A percentile compares a stretch with the other conserved stretches of the same genome.
These are phyloP conservation scores for Yponomeuta plumbellus DNA, from an alignment of 2,888 invertebrate genomes.

Conservation along the genomic window DNA sequence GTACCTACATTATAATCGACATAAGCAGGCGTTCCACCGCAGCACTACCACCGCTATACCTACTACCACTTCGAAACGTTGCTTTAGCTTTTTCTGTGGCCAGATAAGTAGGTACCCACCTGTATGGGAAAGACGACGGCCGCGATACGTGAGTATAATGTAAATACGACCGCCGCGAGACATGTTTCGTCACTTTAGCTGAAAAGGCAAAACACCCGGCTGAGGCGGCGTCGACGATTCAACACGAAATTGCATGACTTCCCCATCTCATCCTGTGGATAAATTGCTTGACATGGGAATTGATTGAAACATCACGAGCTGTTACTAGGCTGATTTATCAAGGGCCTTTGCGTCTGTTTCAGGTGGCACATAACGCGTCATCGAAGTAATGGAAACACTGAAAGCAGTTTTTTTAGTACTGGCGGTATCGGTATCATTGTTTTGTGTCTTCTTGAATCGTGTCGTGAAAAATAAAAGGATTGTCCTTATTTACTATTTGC, in stretches of 20 bases:
- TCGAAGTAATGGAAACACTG: too few relatives aligned
- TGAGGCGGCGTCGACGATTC: conserved; percentile 31
- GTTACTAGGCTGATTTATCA: background rate
- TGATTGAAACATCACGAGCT: background rate
- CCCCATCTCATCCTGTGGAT: conserved; percentile 23
- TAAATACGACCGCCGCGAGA: conserved; percentile 48
- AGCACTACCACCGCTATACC: too few relatives aligned
- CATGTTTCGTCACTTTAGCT: conserved; percentile 67
- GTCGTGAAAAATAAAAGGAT: too few relatives aligned
- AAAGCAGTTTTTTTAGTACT: too few relatives aligned
- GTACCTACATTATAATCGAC: too few relatives aligned
- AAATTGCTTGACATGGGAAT: background rate
- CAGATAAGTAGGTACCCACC: background rate
- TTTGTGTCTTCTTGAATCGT: too few relatives aligned
- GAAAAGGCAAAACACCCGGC: conserved; percentile 36
- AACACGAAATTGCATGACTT: conserved; percentile 45
- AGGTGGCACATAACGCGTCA: background rate
- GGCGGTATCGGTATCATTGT: too few relatives aligned
- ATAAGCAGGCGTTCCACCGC: too few relatives aligned
- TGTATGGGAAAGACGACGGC: background rate
- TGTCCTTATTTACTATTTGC: too few relatives aligned
- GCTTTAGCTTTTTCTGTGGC: too few relatives aligned
- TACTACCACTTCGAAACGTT: too few relatives aligned
- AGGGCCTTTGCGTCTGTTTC: background rate
- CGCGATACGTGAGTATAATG: conserved; percentile 52